Percentiles rank a stretch among this genome's conserved stretches.
Evolutionary conservation across 2,888 invertebrate species (phyloP).

Genomic region (Caenorhabditis sulstoni): DNA sequence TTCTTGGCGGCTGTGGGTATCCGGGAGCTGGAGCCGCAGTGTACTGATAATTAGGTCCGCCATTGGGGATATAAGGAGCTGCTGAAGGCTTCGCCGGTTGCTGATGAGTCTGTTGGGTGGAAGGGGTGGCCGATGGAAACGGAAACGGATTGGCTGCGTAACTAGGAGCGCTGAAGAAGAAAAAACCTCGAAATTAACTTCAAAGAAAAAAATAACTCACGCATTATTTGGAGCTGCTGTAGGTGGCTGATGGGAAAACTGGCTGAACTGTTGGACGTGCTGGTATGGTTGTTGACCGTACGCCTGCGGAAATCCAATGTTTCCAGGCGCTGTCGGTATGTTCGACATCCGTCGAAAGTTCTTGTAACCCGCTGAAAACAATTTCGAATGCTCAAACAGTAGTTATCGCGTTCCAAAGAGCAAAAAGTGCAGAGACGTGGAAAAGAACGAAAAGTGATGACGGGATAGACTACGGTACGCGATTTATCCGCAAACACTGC

Average conservation of each 20-base stretch:
- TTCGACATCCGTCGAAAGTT: slow-evolving; percentile 53
- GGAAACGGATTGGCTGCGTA: slow-evolving; percentile 41
- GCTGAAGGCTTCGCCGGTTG: too few relatives aligned
- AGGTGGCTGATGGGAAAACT: slow-evolving; percentile 47
- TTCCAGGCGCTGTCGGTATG: slow-evolving; percentile 49
- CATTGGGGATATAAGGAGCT: slow-evolving; percentile 27
- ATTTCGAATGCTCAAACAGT: too few relatives aligned
- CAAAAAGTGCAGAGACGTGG: background rate
- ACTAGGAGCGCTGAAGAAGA: slow-evolving; percentile 10
- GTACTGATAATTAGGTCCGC: slow-evolving; percentile 6
- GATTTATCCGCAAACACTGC: slow-evolving; percentile 17
- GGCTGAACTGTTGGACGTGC: slow-evolving; percentile 57
- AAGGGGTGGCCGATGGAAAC: slow-evolving; percentile 33
- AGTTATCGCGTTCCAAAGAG: background rate
- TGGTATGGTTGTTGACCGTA: slow-evolving; percentile 59
- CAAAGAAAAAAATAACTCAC: slow-evolving; percentile 13
- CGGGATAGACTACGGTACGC: slow-evolving; percentile 7
- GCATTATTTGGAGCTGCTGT: slow-evolving; percentile 18
- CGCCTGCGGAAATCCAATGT: slow-evolving; percentile 68
- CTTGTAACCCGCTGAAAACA: slow-evolving; percentile 58
- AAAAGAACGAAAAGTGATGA: slow-evolving; percentile 3
- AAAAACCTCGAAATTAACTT: background rate
- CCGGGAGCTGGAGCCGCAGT: slow-evolving; percentile 5
- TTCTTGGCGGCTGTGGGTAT: too few relatives aligned
- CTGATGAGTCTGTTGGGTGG: too few relatives aligned